phyloP scores from a whole-genome alignment of 2,888 invertebrate genomes.

The Sericinus montela region DNA sequence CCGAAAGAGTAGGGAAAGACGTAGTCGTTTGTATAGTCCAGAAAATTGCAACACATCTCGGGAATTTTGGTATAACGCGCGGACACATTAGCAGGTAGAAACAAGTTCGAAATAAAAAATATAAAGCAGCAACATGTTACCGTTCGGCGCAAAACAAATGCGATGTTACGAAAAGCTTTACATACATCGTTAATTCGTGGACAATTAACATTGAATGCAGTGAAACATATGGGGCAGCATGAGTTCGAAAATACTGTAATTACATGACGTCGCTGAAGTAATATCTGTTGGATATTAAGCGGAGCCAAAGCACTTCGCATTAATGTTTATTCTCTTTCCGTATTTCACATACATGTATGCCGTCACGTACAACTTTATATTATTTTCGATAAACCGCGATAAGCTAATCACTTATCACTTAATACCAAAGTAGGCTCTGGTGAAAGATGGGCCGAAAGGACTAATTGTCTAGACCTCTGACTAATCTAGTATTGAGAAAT shows the following conservation, averaged over 20 bases:
- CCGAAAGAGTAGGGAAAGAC: too few species aligned
- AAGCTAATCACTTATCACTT: too few species aligned
- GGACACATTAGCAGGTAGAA: too few species aligned
- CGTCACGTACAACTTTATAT: background rate
- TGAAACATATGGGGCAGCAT: conserved; percentile 10
- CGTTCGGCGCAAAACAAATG: background rate
- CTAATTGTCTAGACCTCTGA: too few species aligned
- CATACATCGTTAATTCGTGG: conserved; percentile 10
- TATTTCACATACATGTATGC: conserved; percentile 1
- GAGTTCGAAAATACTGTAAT: conserved; percentile 17
- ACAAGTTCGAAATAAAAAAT: too few species aligned
- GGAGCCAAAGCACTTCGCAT: conserved; percentile 12
- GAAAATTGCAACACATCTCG: too few species aligned
- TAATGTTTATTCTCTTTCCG: conserved; percentile 13
- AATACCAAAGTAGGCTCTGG: too few species aligned
- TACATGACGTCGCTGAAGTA: conserved; percentile 10
- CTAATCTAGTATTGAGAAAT: too few species aligned
- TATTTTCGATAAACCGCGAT: background rate
- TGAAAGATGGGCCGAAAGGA: too few species aligned
- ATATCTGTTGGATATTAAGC: conserved; percentile 13
- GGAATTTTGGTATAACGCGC: too few species aligned
- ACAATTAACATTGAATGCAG: conserved; percentile 13
- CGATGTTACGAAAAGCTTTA: conserved; percentile 3
- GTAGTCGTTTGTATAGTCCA: too few species aligned
- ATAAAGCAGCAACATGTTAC: background rate